These are phyloP conservation scores for Halesus radiatus DNA, from an alignment of 1,140 invertebrate genomes.

Conservation along the genomic window DNA sequence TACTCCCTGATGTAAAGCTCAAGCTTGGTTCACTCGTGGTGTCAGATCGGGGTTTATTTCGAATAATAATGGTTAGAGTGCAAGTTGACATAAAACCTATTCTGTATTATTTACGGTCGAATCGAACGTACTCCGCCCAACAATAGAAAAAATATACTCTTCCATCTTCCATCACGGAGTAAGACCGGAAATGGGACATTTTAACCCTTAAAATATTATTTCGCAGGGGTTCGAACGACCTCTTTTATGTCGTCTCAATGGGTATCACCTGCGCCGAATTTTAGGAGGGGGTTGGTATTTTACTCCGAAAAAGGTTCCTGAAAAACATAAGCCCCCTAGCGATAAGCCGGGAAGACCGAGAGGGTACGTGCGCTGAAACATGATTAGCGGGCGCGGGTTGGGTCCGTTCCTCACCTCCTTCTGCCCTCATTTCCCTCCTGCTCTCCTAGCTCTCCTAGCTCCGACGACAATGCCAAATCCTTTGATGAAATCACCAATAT, in stretches of 20 bases:
- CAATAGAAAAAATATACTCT: conserved; percentile 32
- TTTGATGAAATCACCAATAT: conserved; percentile 50
- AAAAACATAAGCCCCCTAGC: conserved; percentile 54
- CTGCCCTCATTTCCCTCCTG: background rate
- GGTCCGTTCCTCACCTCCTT: background rate
- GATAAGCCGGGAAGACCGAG: conserved; percentile 50
- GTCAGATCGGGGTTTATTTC: background rate
- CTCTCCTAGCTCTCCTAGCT: background rate
- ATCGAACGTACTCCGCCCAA: conserved; percentile 35
- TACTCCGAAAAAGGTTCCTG: conserved; percentile 45
- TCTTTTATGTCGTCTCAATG: conserved; percentile 57
- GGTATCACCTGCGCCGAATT: conserved; percentile 55
- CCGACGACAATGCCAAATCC: conserved; percentile 44
- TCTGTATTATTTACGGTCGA: conserved; percentile 30
- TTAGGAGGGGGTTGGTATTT: conserved; percentile 45
- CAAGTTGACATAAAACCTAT: conserved; percentile 22
- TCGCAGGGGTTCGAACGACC: conserved; percentile 54
- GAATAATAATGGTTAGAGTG: conserved; percentile 8
- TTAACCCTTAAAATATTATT: conserved; percentile 55
- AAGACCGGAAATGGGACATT: conserved; percentile 41
- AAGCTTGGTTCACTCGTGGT: background rate
- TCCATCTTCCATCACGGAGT: conserved; percentile 27
- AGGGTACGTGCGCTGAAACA: conserved; percentile 48
- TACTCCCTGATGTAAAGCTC: too few relatives aligned
- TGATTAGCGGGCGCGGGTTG: conserved; percentile 36